Evolutionary conservation across 2,888 invertebrate species (phyloP), one percentile per base, ranked within the genome.

Genomic region (Sinelater perroti): DNA sequence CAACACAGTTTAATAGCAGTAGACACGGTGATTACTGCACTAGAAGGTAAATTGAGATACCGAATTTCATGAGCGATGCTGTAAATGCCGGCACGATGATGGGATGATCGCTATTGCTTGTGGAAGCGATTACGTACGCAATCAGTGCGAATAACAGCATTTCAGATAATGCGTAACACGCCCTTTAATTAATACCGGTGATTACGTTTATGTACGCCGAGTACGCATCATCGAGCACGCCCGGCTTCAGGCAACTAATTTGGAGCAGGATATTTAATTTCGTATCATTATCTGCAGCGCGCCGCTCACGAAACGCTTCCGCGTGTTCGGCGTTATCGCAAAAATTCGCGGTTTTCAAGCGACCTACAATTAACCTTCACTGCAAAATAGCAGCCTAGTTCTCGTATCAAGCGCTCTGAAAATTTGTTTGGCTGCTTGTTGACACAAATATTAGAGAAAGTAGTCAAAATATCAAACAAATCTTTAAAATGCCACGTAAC

Each of bases 221-320:
- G 2, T 40, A 40, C 40, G 40, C 40, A 40, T 40, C 40, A 40
- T 40, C 26, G 24, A 40, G 13, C 40, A 40, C 26, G 40, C 13
- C 26, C 14, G 26, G 26, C 40, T 24, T 24, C 2, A 21, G 26
- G 13, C 8, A 24, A 24, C 6, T 21, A 14, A 40, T 40, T 8
- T 5, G 16, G 8, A 5, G 14, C 24, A 40, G 40, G 40, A 40
- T 40, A 14, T 11, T 24, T 20, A 24, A 14, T 40, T 40, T 24
- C 21, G 26, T 40, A n/a, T 40, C 26, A 6, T 13, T 13, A 14
- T 40, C 14, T 40, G 40, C 14, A 40, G 13, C 24, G 14, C 17
- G 5, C 7, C 33, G n/a, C 11, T 1, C 17, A 11, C n/a, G 10
- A 38, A 38, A 38, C 26, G 14, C 16, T 40, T 40, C 40, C 40